Base-by-base conservation (phyloP, 2,888 invertebrate genomes). In the Drosophila kanekoi region DNA sequence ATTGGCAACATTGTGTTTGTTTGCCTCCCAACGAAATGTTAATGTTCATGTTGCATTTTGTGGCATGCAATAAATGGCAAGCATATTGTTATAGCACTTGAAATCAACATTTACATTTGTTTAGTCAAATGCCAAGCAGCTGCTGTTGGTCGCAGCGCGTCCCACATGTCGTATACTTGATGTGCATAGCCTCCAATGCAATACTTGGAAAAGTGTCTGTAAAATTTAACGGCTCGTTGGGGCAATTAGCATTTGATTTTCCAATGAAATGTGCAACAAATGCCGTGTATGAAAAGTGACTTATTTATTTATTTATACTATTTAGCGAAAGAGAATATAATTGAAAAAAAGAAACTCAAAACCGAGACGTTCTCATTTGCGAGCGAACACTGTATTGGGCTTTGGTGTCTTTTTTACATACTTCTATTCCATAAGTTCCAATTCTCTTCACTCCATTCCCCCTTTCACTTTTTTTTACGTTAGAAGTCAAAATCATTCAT, bases 61-160 rank as follows among this genome's bases (percentile, higher is more conserved):
- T 65, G 51, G 58, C 54, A 75, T 87, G 77, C 77, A 67, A 64
- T 64, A 56, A 77, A 64, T 53, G 60, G 53, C 57, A 70, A 47
- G 61, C 44, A 44, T 61, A 58, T 48, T 64, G 56, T 79, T 66
- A 16, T 28, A 57, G 37, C 53, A 67, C 32, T 70, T 48, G 37
- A 48, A 65, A 72, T 44, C 56, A 67, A 49, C 60, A 72, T 88
- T 82, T 67, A 63, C 72, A 79, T 72, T 70, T 75, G 48, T 61
- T 61, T 51, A 41, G 23, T 62, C 51, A 57, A 51, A 69, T 75
- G 48, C 13, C 54, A 48, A 64, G 52, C 71, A 61, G 64, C 60
- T 79, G 62, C 40, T 52, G 43, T 41, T 47, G 37, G 13, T 38
- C 13, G 33, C n/a, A 14, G 20, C 16, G 41, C 32, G 57, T 51